Conservation (phyloP, 2,888 invertebrate genomes). For the Drosophila suboccidentalis region DNA sequence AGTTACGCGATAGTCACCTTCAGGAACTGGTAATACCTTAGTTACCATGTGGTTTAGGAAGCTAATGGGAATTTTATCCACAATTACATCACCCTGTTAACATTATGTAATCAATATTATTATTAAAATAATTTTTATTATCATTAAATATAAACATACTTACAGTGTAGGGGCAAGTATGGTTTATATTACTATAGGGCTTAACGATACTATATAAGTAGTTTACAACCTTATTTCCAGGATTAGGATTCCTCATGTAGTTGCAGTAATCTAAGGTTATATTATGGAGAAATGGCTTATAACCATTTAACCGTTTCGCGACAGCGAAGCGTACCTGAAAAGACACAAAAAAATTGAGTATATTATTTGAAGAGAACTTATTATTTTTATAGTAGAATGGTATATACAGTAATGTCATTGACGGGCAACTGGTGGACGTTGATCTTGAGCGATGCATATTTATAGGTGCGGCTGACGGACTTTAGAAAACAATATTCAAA, state of each 20-base stretch:
- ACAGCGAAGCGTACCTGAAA: conserved; percentile 20
- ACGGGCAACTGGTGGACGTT: conserved; percentile 4
- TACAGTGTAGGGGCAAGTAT: conserved; percentile 3
- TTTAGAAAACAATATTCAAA: conserved; percentile 38
- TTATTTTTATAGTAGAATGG: neutral
- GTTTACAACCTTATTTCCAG: neutral
- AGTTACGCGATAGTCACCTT: conserved; percentile 40
- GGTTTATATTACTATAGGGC: neutral
- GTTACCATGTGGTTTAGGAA: conserved; percentile 16
- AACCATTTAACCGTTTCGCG: conserved; percentile 21
- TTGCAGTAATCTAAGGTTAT: conserved; percentile 4
- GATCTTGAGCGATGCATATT: conserved; percentile 28
- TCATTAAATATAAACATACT: neutral
- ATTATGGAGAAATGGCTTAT: conserved; percentile 30
- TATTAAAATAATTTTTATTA: no score
- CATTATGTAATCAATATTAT: no score
- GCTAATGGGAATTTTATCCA: conserved; percentile 40
- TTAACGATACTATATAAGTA: neutral
- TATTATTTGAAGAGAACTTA: neutral
- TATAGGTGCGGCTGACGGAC: conserved; percentile 41
- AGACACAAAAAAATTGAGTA: neutral
- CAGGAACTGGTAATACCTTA: conserved; percentile 23
- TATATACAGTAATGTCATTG: conserved; percentile 5
- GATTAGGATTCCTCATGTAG: neutral
- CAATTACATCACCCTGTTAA: conserved; percentile 21